These are phyloP conservation scores for Achatina immaculata DNA, from an alignment of 1,140 invertebrate species.

Conservation along the genomic window DNA sequence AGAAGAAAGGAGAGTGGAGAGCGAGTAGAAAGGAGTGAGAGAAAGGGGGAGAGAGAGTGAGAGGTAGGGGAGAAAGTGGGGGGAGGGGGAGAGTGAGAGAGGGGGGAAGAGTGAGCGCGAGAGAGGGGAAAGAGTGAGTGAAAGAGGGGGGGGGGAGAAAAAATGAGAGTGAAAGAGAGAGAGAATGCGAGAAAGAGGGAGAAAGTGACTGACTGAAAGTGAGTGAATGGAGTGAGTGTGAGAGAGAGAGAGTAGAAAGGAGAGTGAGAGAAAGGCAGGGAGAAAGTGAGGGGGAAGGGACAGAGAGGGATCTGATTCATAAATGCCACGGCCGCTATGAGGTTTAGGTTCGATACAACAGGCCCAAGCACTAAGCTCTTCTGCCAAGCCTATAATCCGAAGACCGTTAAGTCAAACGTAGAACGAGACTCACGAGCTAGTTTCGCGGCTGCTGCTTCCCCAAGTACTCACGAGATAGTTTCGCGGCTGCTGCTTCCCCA, in stretches of 20 bases:
- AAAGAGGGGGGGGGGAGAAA: slow-evolving; percentile 30
- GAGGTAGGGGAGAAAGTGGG: slow-evolving; percentile 26
- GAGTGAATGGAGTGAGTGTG: neutral
- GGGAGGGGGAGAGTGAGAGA: slow-evolving; percentile 39
- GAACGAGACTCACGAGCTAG: too few species aligned
- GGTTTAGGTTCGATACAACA: too few species aligned
- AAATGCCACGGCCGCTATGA: too few species aligned
- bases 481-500: too few species aligned
- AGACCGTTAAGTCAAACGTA: too few species aligned
- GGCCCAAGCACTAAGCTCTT: too few species aligned
- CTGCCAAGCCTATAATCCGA: neutral
- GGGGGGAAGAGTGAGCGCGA: slow-evolving; percentile 13
- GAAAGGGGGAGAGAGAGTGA: neutral
- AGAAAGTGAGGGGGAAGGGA: too few species aligned
- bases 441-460: too few species aligned
- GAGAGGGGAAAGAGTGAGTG: slow-evolving; percentile 26
- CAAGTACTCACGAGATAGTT: too few species aligned
- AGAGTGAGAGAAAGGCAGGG: neutral
- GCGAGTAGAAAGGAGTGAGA: neutral
- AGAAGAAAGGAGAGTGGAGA: slow-evolving; percentile 5
- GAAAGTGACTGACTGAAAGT: neutral
- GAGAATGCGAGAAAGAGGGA: too few species aligned
- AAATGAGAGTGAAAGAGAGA: slow-evolving; percentile 38
- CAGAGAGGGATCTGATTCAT: too few species aligned
- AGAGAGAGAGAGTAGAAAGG: neutral